A percentile compares a stretch with the other conserved stretches of the same genome.
Evolutionary conservation across 2,797 vertebrate species (phyloP).

Genomic region (Sebastiscus tertius): DNA sequence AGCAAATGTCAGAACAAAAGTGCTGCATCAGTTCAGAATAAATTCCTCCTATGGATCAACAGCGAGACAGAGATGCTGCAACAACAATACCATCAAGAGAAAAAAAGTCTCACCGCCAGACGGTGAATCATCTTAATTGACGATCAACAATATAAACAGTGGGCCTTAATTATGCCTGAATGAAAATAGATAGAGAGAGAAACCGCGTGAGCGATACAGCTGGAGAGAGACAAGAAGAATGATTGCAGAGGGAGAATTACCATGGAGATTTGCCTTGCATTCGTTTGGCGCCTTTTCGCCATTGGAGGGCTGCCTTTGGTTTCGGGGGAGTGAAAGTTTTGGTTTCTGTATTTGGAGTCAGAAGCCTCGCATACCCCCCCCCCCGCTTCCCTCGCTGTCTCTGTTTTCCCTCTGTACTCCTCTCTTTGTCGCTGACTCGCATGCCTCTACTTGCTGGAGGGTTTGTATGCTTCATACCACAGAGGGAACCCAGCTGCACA

Average conservation of each 20-base stretch:
- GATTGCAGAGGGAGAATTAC: constrained; percentile 35
- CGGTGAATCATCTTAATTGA: constrained; percentile 73
- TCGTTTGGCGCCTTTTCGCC: constrained; percentile 19
- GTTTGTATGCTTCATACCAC: constrained; percentile 42
- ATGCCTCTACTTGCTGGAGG: constrained; percentile 51
- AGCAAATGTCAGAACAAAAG: constrained; percentile 60
- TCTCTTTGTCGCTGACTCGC: constrained; percentile 36
- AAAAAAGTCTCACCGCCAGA: constrained; percentile 38
- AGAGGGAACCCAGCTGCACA: constrained; percentile 69
- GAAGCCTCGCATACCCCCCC: constrained; percentile 14
- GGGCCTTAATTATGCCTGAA: constrained; percentile 69
- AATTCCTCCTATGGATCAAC: constrained; percentile 50
- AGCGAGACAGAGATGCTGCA: constrained; percentile 36
- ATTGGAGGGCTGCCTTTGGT: constrained; percentile 32
- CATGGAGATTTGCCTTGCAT: constrained; percentile 33
- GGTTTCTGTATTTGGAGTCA: constrained; percentile 41
- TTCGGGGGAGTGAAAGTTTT: constrained; percentile 43
- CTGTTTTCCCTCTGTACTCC: constrained; percentile 29
- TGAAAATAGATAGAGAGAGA: constrained; percentile 61
- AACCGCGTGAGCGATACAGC: constrained; percentile 36
- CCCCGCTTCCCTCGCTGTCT: constrained; percentile 17
- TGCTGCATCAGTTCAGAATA: constrained; percentile 39
- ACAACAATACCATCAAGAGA: constrained; percentile 45
- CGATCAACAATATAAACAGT: constrained; percentile 69
- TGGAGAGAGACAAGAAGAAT: constrained; percentile 41